A percentile compares a stretch with the other conserved stretches of the same genome.
phyloP scores from a whole-genome alignment of 2,888 invertebrate species.

The Hydraecia micacea region DNA sequence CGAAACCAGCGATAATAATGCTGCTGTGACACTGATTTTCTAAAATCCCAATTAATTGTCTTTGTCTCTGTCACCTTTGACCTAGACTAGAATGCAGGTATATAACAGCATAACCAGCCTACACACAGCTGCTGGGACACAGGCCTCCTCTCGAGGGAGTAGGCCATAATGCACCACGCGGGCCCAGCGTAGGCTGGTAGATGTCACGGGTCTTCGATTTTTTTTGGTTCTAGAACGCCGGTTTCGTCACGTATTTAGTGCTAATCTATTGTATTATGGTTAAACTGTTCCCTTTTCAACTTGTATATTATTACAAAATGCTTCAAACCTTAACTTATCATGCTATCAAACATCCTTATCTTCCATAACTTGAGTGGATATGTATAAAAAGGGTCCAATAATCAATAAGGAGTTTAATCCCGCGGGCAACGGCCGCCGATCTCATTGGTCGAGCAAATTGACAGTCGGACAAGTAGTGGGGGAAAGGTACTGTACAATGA shows the following conservation, averaged over 20 bases:
- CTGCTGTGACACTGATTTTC: no score
- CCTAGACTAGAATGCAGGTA: no score
- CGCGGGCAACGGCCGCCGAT: slow-evolving; percentile 84
- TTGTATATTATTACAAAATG: background rate
- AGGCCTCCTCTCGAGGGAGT: background rate
- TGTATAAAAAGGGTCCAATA: slow-evolving; percentile 87
- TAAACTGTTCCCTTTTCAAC: background rate
- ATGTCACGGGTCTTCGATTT: no score
- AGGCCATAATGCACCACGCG: background rate
- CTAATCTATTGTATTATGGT: no score
- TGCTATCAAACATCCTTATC: slow-evolving; percentile 18
- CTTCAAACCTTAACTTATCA: background rate
- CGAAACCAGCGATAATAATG: no score
- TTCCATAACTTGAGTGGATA: slow-evolving; percentile 61
- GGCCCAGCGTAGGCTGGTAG: no score
- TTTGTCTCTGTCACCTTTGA: no score
- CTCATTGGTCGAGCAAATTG: slow-evolving; percentile 89
- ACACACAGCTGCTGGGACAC: background rate
- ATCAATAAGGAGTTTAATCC: slow-evolving; percentile 91
- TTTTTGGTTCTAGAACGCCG: no score
- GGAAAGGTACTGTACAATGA: slow-evolving; percentile 56
- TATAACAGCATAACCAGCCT: background rate
- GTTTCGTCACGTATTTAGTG: no score
- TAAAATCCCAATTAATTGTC: background rate
- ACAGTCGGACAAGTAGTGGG: slow-evolving; percentile 76